Conservation (phyloP, 2,113 vertebrate genomes). For the Caranx melampygus region DNA sequence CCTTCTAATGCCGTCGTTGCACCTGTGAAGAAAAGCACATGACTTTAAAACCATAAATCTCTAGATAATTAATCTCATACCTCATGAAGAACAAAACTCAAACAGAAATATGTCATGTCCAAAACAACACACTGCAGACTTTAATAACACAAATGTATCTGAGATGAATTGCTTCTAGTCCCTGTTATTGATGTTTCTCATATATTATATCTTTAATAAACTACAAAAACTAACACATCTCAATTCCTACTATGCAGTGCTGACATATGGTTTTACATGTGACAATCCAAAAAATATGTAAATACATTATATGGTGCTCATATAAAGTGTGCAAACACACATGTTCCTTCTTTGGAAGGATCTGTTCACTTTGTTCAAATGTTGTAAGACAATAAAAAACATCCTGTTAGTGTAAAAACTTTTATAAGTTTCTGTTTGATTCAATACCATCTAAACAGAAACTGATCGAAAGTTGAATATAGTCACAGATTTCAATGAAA, state of each 20-base stretch:
- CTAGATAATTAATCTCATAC: not conserved
- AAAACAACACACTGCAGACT: not conserved
- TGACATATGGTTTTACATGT: not conserved
- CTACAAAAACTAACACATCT: not conserved
- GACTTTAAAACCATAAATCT: not conserved
- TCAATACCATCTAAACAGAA: not conserved
- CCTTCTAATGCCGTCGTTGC: constrained; percentile 16
- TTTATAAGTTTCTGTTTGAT: not conserved
- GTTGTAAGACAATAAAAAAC: not conserved
- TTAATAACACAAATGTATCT: not conserved
- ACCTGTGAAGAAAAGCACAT: constrained; percentile 56
- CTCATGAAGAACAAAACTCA: not conserved
- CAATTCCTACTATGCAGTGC: not conserved
- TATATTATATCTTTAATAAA: not conserved
- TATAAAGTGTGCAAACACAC: not conserved
- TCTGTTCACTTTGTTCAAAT: not conserved
- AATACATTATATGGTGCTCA: not conserved
- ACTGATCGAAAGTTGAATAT: not conserved
- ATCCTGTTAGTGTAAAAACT: not conserved
- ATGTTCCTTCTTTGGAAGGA: too few species aligned
- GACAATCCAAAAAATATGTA: not conserved
- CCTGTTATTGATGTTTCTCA: not conserved
- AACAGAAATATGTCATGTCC: not conserved
- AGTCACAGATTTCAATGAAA: not conserved
- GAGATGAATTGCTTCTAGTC: not conserved